These are phyloP conservation scores for Apis dorsata DNA, from an alignment of 1,140 invertebrate species.

Conservation along the genomic window DNA sequence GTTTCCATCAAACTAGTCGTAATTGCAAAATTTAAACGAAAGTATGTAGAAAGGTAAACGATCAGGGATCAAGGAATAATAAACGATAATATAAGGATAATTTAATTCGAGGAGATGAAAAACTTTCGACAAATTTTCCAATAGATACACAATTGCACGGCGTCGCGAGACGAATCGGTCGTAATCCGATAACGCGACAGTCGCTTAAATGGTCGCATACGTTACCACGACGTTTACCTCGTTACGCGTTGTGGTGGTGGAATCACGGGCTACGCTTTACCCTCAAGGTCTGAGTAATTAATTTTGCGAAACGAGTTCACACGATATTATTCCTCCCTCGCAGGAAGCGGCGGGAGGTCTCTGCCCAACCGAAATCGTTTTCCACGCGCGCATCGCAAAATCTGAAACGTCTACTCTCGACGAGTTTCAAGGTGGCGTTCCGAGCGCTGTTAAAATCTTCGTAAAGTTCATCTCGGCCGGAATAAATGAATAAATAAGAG, in stretches of 20 bases:
- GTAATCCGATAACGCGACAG: neutral
- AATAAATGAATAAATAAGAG: conserved; percentile 72
- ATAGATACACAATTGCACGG: no score
- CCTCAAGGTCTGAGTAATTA: conserved; percentile 37
- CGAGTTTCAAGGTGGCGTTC: conserved; percentile 47
- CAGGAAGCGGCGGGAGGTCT: neutral
- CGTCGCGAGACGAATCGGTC: neutral
- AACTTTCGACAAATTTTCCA: no score
- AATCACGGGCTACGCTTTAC: conserved; percentile 29
- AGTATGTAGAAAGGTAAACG: no score
- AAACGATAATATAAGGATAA: no score
- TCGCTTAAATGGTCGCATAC: conserved; percentile 37
- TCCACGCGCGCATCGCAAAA: conserved; percentile 36
- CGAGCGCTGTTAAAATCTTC: conserved; percentile 70
- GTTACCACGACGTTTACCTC: conserved; percentile 36
- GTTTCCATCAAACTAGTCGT: no score
- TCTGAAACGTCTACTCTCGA: conserved; percentile 33
- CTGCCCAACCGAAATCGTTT: conserved; percentile 14
- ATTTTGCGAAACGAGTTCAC: conserved; percentile 49
- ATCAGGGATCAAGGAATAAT: no score
- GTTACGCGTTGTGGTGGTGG: conserved; percentile 13
- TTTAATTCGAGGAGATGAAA: no score
- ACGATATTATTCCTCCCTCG: conserved; percentile 21
- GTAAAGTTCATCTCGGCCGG: conserved; percentile 69
- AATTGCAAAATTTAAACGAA: no score